Conservation (phyloP, 23 tunicate species). For the Aplidium turbinatum region DNA sequence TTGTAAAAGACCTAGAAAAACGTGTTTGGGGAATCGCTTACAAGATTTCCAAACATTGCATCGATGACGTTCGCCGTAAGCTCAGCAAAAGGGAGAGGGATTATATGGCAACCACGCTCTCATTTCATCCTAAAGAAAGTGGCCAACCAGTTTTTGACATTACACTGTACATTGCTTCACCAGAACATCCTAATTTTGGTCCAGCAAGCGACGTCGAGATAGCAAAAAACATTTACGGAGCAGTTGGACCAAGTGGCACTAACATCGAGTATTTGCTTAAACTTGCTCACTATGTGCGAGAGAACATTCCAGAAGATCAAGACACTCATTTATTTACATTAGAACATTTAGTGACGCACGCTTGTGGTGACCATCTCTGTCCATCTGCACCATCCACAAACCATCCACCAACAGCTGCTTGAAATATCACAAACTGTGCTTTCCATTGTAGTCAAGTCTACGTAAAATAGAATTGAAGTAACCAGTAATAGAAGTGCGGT, state of each 20-base stretch:
- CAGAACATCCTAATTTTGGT: slow-evolving; percentile 69
- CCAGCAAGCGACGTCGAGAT: slow-evolving; percentile 55
- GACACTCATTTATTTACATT: slow-evolving; percentile 75
- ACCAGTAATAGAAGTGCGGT: too few species aligned
- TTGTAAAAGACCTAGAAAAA: slow-evolving; percentile 40
- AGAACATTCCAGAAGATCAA: slow-evolving; percentile 84
- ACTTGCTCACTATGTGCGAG: slow-evolving; percentile 73
- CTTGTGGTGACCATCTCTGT: too few species aligned
- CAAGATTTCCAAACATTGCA: slow-evolving; percentile 54
- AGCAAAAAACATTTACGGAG: slow-evolving; percentile 39
- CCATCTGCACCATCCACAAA: too few species aligned
- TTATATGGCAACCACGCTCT: slow-evolving; percentile 38
- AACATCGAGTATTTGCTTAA: slow-evolving; percentile 76
- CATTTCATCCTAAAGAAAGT: slow-evolving; percentile 58
- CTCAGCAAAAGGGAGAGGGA: slow-evolving; percentile 66
- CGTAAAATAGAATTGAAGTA: too few species aligned
- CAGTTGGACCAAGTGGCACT: slow-evolving; percentile 78
- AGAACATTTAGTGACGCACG: slow-evolving; percentile 59
- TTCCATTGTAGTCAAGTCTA: too few species aligned
- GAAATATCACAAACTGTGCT: too few species aligned
- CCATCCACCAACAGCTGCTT: too few species aligned
- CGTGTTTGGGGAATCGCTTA: slow-evolving; percentile 91
- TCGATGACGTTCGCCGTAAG: slow-evolving; percentile 25
- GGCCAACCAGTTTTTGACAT: slow-evolving; percentile 24
- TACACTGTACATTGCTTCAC: slow-evolving; percentile 74